These are phyloP conservation scores for Phylloscopus trochilus DNA, from an alignment of 2,113 vertebrate genomes.

Conservation along the genomic window DNA sequence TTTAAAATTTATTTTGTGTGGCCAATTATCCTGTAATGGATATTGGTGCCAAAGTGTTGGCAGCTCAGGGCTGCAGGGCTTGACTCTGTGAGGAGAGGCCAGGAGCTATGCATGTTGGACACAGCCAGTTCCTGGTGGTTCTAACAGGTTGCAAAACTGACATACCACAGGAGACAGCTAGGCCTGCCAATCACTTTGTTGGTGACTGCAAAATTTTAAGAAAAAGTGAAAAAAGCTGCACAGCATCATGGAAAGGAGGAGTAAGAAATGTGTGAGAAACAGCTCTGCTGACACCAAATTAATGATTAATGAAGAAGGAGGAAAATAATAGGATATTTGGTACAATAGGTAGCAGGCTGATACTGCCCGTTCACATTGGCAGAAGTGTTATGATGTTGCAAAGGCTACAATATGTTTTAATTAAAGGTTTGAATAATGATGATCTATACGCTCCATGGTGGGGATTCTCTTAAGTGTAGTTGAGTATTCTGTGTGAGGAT, in stretches of 20 bases:
- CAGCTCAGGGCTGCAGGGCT: accelerated
- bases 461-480: background rate
- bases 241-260: background rate
- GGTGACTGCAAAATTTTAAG: background rate
- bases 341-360: background rate
- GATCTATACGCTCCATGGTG: background rate
- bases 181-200: background rate
- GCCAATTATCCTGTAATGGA: background rate
- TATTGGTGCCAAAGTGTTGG: background rate
- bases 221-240: background rate
- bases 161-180: background rate
- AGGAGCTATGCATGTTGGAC: accelerated
- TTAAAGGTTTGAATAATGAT: background rate
- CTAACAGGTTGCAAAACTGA: background rate
- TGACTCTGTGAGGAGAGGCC: background rate
- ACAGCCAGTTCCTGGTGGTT: background rate
- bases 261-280: background rate
- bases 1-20: background rate
- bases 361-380: background rate
- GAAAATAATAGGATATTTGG: background rate
- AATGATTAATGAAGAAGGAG: background rate
- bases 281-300: background rate
- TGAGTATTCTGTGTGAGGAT: background rate
- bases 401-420: background rate
- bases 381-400: background rate